Percentiles rank a stretch among this genome's conserved stretches.
Evolutionary conservation across 2,113 vertebrate genomes (phyloP).

Genomic region (Cochlearius cochlearius): DNA sequence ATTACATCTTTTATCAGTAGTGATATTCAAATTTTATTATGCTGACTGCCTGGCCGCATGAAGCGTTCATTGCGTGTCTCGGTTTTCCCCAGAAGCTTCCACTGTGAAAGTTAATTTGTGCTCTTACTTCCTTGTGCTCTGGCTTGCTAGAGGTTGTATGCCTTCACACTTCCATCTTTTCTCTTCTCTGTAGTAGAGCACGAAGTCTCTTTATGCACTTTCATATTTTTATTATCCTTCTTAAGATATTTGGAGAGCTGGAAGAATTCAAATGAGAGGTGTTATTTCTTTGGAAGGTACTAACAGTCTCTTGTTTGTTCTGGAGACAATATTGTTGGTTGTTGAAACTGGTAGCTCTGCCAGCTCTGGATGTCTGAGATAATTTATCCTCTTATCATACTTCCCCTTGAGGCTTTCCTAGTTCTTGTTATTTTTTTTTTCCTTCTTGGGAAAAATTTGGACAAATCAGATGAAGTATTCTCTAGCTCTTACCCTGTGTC

Average conservation of each 20-base stretch:
- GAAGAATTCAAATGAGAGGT: neutral
- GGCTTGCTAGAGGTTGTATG: neutral
- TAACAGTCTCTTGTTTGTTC: neutral
- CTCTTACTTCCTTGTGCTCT: neutral
- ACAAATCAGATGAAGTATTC: neutral
- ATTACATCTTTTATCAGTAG: neutral
- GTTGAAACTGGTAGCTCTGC: neutral
- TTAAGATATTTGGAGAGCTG: neutral
- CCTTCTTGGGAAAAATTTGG: neutral
- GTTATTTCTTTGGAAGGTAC: neutral
- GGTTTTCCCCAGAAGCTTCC: neutral
- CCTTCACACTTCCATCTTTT: neutral
- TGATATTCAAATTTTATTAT: neutral
- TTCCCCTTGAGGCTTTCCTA: neutral
- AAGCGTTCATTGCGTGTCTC: neutral
- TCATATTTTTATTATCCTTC: neutral
- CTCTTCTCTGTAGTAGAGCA: neutral
- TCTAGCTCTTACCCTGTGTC: neutral
- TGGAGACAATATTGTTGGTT: neutral
- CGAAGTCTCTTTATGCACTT: neutral
- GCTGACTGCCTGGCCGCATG: neutral
- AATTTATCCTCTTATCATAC: neutral
- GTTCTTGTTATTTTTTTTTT: neutral
- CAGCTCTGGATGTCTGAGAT: neutral
- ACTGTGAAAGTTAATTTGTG: neutral